These are phyloP conservation scores for Melospiza georgiana DNA, from an alignment of 2,113 vertebrate species.

Conservation along the genomic window DNA sequence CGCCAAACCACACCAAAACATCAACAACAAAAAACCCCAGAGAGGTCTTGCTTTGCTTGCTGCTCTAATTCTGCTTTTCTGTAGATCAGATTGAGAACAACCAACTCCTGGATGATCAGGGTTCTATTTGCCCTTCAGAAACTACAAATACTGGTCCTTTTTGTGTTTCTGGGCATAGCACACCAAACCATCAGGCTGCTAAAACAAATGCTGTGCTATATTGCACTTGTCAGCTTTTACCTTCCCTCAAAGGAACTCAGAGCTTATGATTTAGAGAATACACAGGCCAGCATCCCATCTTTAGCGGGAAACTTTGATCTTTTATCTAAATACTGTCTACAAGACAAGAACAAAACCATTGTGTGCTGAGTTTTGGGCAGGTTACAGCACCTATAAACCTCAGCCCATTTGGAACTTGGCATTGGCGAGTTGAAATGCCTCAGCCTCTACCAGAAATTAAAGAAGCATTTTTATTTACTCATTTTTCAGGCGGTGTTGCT, in stretches of 20 bases:
- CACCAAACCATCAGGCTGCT: not conserved
- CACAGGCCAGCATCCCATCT: not conserved
- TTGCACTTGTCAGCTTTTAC: not conserved
- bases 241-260: not conserved
- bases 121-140: not conserved
- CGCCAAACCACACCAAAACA: not conserved
- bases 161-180: not conserved
- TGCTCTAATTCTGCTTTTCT: not conserved
- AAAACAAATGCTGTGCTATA: not conserved
- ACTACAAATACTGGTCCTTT: not conserved
- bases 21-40: not conserved
- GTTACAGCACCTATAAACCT: not conserved
- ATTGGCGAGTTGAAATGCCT: not conserved
- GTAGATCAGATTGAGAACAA: not conserved
- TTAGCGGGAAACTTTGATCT: not conserved
- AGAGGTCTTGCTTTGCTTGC: not conserved
- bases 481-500: not conserved
- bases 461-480: not conserved
- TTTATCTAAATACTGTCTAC: not conserved
- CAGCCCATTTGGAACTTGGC: not conserved
- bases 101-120: not conserved
- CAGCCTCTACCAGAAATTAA: not conserved
- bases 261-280: not conserved
- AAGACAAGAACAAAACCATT: not conserved
- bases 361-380: not conserved